These are phyloP conservation scores for Danionella cerebrum DNA, from an alignment of 2,113 vertebrate genomes.

Conservation along the genomic window DNA sequence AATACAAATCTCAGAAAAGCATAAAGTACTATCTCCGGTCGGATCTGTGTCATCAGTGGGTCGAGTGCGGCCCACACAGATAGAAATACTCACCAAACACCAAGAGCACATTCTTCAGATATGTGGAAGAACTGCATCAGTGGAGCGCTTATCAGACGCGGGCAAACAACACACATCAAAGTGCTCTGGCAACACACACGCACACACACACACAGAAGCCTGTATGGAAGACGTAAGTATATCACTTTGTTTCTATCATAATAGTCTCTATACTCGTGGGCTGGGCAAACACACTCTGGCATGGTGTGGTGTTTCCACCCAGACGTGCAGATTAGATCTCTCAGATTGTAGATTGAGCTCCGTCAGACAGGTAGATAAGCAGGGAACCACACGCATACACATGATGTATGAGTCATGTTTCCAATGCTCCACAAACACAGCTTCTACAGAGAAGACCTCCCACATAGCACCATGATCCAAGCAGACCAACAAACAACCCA, in stretches of 20 bases:
- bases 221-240: not conserved
- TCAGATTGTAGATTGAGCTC: conserved; percentile 11
- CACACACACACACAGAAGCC: not conserved
- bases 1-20: not conserved
- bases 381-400: conserved; percentile 12
- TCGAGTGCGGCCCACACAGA: conserved; percentile 6
- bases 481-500: conserved; percentile 19
- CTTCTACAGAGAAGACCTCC: conserved; percentile 6
- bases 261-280: not conserved
- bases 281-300: not conserved
- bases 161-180: conserved; percentile 3
- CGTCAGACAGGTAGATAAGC: conserved; percentile 27
- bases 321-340: conserved; percentile 5
- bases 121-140: not conserved
- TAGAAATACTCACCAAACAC: conserved; percentile 4
- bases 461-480: conserved; percentile 7
- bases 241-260: not conserved
- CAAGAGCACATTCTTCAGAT: not conserved
- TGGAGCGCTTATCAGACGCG: not conserved
- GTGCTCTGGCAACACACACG: not conserved
- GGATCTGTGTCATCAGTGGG: not conserved
- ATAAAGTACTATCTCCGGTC: not conserved
- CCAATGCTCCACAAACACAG: not conserved
- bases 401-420: not conserved
- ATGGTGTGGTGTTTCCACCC: conserved; percentile 12